phyloP scores from a whole-genome alignment of 64 coral and sea anemone genomes.

The Trachythela sp. region DNA sequence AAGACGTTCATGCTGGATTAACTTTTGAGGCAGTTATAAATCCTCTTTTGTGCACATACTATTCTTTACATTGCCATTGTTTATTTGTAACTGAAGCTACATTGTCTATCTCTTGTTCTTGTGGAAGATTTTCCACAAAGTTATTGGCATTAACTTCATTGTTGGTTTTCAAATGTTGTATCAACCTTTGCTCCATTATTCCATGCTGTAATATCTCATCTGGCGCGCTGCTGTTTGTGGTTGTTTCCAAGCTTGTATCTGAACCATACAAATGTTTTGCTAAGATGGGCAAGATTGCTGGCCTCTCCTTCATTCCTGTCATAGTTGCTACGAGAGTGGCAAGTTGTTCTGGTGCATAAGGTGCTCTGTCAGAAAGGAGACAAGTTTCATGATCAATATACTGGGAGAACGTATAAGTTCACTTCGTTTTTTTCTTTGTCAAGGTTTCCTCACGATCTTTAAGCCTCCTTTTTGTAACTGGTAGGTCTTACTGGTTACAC shows the following conservation, averaged over 20 bases:
- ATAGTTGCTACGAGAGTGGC: not conserved
- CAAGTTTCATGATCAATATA: not conserved
- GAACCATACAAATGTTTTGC: not conserved
- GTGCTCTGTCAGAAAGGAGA: not conserved
- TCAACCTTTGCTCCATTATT: not conserved
- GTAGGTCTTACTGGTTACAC: too few relatives aligned
- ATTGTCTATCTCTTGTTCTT: not conserved
- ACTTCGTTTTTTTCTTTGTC: not conserved
- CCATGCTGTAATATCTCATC: not conserved
- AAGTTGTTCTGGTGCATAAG: not conserved
- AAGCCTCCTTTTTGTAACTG: not conserved
- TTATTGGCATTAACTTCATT: not conserved
- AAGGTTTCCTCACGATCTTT: not conserved
- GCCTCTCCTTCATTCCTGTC: not conserved
- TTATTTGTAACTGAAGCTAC: not conserved
- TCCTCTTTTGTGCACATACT: constrained; percentile 10
- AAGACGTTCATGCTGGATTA: too few relatives aligned
- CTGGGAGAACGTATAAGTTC: not conserved
- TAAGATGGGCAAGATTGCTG: not conserved
- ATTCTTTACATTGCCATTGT: not conserved
- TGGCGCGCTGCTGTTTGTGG: too few relatives aligned
- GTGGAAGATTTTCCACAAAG: not conserved
- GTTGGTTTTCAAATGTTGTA: not conserved
- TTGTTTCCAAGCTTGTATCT: too few relatives aligned
- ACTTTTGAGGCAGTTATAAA: not conserved